Evolutionary conservation across 2,888 invertebrate genomes (phyloP), one percentile per base, ranked within the genome.

Genomic region (Chrysotoxum bicinctum): DNA sequence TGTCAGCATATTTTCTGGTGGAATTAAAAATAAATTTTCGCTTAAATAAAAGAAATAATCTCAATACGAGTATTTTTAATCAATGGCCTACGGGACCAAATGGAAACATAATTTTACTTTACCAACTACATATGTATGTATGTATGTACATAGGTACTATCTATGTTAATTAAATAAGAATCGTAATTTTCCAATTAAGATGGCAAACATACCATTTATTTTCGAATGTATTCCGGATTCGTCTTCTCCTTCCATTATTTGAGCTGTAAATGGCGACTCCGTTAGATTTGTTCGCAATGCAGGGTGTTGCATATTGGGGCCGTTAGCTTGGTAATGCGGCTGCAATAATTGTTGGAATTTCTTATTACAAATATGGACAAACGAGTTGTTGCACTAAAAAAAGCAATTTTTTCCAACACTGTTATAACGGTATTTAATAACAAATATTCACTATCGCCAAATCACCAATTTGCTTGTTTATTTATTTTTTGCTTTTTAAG

Each of bases 281-380:
- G 45, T 32, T 45, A 62, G 4, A 52, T 40, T 79, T 37, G 35
- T 79, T 37, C 16, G 56, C 74, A 79, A 30, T 16, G 48, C 58
- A 58, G 74, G 64, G 73, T 79, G 83, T 45, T 84, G 83, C 79
- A 84, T 84, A 43, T 70, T 73, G 12, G 19, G 4, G 16, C 54
- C 48, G 70, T 56, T 21, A 64, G 35, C 30, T 62, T 40, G 26
- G 23, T 10, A 54, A 26, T 72, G 58, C 21, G 26, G 48, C 26
- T 43, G 16, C 35, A 19, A 54, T 10, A n/a, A 19, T 23, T 10
- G 30, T 35, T 6, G 4, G 6, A 6, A 26, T 48, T 75, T 62
- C 21, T 54, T 40, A 19, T n/a, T 64, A 40, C 52, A 60, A 68
- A 58, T 58, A 37, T 37, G 62, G 66, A 43, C 6, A 32, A 19